Evolutionary conservation across 2,113 vertebrate genomes (phyloP).

Genomic region (Meriones unguiculatus): DNA sequence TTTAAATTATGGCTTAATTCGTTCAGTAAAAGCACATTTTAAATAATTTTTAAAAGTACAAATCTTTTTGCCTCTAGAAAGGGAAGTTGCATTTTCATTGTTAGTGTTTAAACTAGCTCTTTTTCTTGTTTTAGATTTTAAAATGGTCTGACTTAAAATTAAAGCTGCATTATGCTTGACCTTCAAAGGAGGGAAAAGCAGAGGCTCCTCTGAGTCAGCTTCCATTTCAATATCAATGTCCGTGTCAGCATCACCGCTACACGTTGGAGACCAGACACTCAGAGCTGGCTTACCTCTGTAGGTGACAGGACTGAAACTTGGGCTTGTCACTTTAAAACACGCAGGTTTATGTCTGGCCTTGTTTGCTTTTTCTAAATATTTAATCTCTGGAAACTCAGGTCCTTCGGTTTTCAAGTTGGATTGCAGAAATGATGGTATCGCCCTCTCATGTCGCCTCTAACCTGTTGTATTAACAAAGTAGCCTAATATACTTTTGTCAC

Average conservation of each 20-base stretch:
- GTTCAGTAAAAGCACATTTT: constrained; percentile 70
- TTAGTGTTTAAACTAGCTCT: constrained; percentile 84
- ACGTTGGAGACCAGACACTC: background rate
- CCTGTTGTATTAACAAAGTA: background rate
- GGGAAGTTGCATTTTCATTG: constrained; percentile 87
- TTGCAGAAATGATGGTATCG: background rate
- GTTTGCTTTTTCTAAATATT: constrained; percentile 23
- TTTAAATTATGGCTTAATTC: constrained; percentile 71
- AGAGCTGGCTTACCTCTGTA: background rate
- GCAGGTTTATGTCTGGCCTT: constrained; percentile 7
- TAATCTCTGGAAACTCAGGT: constrained; percentile 2
- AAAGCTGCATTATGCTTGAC: constrained; percentile 91
- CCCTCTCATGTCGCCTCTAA: constrained; percentile 25
- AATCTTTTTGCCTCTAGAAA: constrained; percentile 89
- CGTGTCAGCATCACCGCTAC: background rate
- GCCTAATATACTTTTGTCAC: background rate
- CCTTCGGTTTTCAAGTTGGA: constrained; percentile 60
- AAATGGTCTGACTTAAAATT: constrained; percentile 86
- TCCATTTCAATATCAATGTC: background rate
- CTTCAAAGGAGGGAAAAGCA: constrained; percentile 51
- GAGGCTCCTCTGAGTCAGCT: constrained; percentile 18
- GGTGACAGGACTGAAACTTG: constrained; percentile 40
- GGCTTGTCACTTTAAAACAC: constrained; percentile 30
- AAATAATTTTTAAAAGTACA: constrained; percentile 64
- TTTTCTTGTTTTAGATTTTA: constrained; percentile 86